Base-by-base conservation (phyloP, 1,140 invertebrate species). In the Thereuonema tuberculata region DNA sequence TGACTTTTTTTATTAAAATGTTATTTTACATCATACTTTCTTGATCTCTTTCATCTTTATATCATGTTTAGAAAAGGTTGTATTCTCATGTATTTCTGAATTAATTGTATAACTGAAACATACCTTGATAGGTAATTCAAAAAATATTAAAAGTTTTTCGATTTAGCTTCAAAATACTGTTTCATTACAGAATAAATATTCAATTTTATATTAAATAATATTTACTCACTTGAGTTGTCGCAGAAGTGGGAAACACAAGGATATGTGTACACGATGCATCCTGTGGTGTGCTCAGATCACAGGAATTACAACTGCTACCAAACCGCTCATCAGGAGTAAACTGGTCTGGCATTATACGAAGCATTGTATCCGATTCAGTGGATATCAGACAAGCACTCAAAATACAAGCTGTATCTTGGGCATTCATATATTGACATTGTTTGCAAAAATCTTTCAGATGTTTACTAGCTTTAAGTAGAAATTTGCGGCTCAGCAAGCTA, bases 231-330 rank as follows among this genome's bases (percentile, higher is more conserved):
- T 93, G 89, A 58, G 92, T 93, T 29, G 90, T 93, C 27, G 95
- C 93, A 58, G 93, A 97, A 9, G 93, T 99, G 52, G 96, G 96
- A 76, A 99, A 99, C 61, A 98, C 95, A 61, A 99, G 81, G 65
- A 99, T 98, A 73, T 99, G 96, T 53, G 95, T 99, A 69, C 89
- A 92, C 53, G 90, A 90, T 53, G 94, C 89, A 76, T 98, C 93
- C 66, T 93, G 84, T 3, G 90, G 90, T 52, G 91, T 94, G 53
- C 86, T 89, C 58, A 93, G 77, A 47, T 60, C 58, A 58, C 67
- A 67, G 3, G 61, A 62, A 52, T 68, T 65, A 48, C 64, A 65
- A 65, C 66, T 87, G 83, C 71, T 84, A 84, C 75, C 90, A 84
- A 69, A 67, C 86, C 86, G 54, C 84, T 86, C 62, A 83, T 83